Base-by-base conservation (phyloP, 1,140 invertebrate species). In the Drosophila fuyamai region DNA sequence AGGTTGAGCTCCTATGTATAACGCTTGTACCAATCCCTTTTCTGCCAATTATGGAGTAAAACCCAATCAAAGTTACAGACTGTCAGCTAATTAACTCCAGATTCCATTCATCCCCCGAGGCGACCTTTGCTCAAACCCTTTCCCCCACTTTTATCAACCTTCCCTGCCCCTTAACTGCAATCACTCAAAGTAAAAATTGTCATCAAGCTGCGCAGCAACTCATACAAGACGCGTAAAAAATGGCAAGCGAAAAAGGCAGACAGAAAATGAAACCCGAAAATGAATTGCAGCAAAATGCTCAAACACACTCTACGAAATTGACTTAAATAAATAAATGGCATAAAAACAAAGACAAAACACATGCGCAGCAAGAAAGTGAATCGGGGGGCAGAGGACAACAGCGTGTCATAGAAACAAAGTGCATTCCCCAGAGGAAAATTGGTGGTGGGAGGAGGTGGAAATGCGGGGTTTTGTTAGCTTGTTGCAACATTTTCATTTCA, bases 241-340 rank as follows among this genome's bases (percentile, higher is more conserved):
- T 54, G 41, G 43, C 48, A 48, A 60, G 35, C 23, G 44, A 36
- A 56, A 36, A 63, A 62, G 38, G 32, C 53, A 38, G 51, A 50
- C 8, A 48, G 55, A 38, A 47, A 60, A 53, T 76, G 60, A 79
- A 82, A 65, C 57, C 71, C 53, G 51, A 83, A 80, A 84, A 84
- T 81, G 68, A 83, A 88, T 84, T 88, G 83, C 80, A 89, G 76
- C 83, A 84, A 88, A 88, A 89, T 89, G 83, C 67, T 88, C 84
- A 88, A 88, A 89, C 72, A 89, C 83, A 88, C 83, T 88, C 83
- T 89, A 58, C 83, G 57, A 88, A 88, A 88, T 89, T 88, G 83
- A 89, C 83, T 88, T 88, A 89, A 88, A 88, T 88, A 88, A 89
- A 88, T 88, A 88, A 88, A 88, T 88, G 83, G 60, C 68, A 80